Evolutionary conservation across 2,113 vertebrate species (phyloP).

Genomic region (Erpornis zantholeuca): DNA sequence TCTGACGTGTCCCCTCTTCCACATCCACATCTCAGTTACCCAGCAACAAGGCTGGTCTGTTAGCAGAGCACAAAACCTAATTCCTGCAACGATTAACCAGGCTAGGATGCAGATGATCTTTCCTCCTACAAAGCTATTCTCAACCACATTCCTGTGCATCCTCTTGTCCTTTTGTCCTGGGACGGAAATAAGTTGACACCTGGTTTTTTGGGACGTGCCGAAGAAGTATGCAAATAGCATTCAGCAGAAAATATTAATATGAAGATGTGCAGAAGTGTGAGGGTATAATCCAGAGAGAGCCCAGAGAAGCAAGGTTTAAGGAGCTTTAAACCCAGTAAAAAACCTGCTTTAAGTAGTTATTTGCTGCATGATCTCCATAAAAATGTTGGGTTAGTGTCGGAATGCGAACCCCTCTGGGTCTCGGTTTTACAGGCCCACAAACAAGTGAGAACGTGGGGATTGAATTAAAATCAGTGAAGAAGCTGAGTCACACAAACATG

Average conservation of each 20-base stretch:
- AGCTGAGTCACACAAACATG: too few relatives aligned
- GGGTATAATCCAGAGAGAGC: background rate
- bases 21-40: background rate
- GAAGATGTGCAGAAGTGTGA: background rate
- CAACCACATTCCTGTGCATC: too few relatives aligned
- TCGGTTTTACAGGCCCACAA: too few relatives aligned
- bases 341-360: background rate
- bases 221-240: background rate
- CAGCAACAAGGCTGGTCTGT: background rate
- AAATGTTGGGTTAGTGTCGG: background rate
- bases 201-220: background rate
- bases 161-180: background rate
- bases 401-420: too few relatives aligned
- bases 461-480: too few relatives aligned
- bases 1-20: background rate
- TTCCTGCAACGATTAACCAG: background rate
- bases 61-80: background rate
- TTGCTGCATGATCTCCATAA: rapidly evolving
- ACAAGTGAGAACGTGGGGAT: too few relatives aligned
- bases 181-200: background rate
- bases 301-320: background rate
- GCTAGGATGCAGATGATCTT: background rate
- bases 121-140: background rate
- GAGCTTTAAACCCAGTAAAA: background rate
- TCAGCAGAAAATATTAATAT: background rate